Base-by-base conservation (phyloP, 2,888 invertebrate species). In the Pristionchus arcanus region DNA sequence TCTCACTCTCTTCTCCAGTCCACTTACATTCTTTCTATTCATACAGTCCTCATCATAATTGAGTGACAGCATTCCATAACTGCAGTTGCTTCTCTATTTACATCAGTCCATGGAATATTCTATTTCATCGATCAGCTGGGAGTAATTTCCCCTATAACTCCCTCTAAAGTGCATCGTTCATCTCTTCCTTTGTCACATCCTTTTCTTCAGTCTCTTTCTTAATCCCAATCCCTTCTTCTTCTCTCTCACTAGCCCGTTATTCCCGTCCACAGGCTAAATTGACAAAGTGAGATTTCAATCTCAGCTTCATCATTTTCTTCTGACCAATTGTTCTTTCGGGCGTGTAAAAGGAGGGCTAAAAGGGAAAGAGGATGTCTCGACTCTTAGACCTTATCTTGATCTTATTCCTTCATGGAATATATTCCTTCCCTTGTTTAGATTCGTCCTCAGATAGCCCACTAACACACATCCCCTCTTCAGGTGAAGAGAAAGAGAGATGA, bases 391-490 rank as follows among this genome's bases (percentile, higher is more conserved):
- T 74, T 74, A 74, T 74, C 74, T 74, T 28, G 74, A 74, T 74
- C 74, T 74, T 74, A 19, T 68, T 31, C 74, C 74, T 74, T 21
- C 74, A 74, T 34, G 74, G 19, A 59, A 28, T 21, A 74, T 66
- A 28, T 74, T 74, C 74, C 68, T 15, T 68, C 31, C 37, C 37
- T 31, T 25, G 31, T 31, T 31, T 25, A 74, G 74, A 74, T 74
- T 59, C 74, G 37, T 21, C 74, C 74, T 74, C 74, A 74, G 74
- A 74, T 74, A 74, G 74, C 74, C 74, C 74, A 74, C 74, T 74
- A 74, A 74, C 74, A 74, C 37, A 74, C 74, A 74, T 74, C 74
- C 37, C 74, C 31, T n/a, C 68, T n/a, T 74, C 74, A 28, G 37
- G 19, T n/a, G 34, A 15, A 19, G 15, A 25, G 59, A 59, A 19